Base-by-base conservation (phyloP, 2,888 invertebrate genomes). In the Monoplex corrugatus region DNA sequence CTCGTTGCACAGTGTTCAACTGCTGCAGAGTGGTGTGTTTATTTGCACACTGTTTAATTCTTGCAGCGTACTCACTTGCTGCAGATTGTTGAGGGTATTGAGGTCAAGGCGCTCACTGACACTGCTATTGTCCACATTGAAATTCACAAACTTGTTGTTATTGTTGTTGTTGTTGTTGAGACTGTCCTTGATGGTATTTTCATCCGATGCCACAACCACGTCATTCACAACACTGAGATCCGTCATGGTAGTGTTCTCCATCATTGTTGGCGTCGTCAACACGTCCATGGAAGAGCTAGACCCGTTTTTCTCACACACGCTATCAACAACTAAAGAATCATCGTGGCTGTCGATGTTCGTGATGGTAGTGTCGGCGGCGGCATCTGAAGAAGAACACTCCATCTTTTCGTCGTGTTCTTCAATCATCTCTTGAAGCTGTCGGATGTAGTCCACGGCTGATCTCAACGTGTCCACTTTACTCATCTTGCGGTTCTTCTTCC, bases 381-480 rank as follows among this genome's bases (percentile, higher is more conserved):
- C 23, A 8, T 88, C 72, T 38, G 19, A 38, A 32, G n/a, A 23
- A 35, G 43, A 50, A 32, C 38, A 32, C 2, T 75, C 78, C 57
- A 57, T 40, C 16, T 78, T 78, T n/a, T 68, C 57, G 86, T 89
- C 87, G 23, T 89, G 84, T 44, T 87, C 83, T 2, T 84, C 43
- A n/a, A 87, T 68, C 84, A 86, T 23, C 83, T 87, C 84, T 84
- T 87, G 87, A 82, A 96, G 91, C 50, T 94, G 92, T 89, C 93
- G 93, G 89, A 96, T 96, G 89, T 96, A 96, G 90, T 95, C 94
- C 32, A 95, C 95, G 0, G 95, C 95, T 6, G 94, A 93, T 84
- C 94, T 92, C 63, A 96, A 92, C 8, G 95, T 96, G 87, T 96
- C 95, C 23, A 96, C 95, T 91, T 96, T 96, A 87, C 95, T 95